Evolutionary conservation across 2,797 vertebrate genomes (phyloP), one percentile per base, ranked within the genome.

Genomic region (Arctocebus calabarensis): DNA sequence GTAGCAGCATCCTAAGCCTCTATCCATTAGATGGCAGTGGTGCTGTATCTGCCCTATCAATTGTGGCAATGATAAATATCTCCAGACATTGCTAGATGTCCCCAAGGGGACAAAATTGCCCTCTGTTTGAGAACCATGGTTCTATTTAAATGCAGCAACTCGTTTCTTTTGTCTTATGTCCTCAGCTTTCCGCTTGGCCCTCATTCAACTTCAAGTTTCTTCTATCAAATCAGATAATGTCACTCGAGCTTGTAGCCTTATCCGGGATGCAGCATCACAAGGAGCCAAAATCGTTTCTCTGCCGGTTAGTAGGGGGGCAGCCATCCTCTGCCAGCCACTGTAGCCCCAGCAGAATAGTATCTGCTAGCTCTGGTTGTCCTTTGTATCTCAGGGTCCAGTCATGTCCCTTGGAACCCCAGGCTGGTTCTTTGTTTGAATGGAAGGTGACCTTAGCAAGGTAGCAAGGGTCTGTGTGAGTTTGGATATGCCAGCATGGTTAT

Each of bases 111-210:
- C 32, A 43, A 10, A 57, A 10, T 32, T 75, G 52, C 7, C 20
- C 25, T 59, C 62, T 0, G 3, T 29, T 43, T 64, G 45, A 89
- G 93, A 95, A 68, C 17, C 3, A 17, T 52, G 20, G 1, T 5
- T 73, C 59, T 52, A 1, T 48, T 70, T 23, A 61, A 84, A 73
- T 13, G 55, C n/a, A 16, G 55, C 40, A 19, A 1, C 48, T 81
- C 1, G 79, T 88, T 74, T 70, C 52, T 86, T 73, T 64, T 74
- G 25, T 97, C 40, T 96, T 96, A 93, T 95, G 1, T 94, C 25
- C 13, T 45, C 97, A 99, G 99, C 98, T 96, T 99, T 99, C 96
- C 99, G 99, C 9, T 96, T 99, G 82, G 99, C 99, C 7, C 99
- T 99, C 77, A 98, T 99, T 83, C 99, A 99, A 98, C 98, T 99